These are phyloP conservation scores for Cariama cristata DNA, from an alignment of 2,113 vertebrate species.

Conservation along the genomic window DNA sequence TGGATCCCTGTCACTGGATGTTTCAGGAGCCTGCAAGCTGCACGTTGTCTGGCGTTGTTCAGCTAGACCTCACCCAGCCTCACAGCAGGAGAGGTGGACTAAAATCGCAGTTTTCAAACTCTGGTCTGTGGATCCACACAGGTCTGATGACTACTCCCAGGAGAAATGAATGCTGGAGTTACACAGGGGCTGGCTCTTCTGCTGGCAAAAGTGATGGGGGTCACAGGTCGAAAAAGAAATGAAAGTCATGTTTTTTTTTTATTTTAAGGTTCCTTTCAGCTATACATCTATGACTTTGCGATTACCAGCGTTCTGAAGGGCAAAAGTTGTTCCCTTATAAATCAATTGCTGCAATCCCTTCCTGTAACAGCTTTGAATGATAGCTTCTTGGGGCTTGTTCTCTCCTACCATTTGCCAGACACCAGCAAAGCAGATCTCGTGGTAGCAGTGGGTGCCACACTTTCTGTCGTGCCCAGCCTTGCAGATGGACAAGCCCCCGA, in stretches of 20 bases:
- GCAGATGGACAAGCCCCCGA: not conserved
- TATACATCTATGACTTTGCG: not conserved
- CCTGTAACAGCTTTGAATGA: not conserved
- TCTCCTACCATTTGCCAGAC: not conserved
- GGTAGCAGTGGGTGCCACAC: not conserved
- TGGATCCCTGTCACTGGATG: not conserved
- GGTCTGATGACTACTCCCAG: not conserved
- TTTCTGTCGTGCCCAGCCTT: not conserved
- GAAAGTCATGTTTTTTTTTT: not conserved
- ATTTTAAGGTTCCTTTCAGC: not conserved
- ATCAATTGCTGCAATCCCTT: not conserved
- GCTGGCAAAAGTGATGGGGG: not conserved
- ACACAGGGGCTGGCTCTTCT: not conserved
- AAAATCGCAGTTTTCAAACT: not conserved
- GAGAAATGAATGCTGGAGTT: not conserved
- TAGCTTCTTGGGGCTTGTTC: not conserved
- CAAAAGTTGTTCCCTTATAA: not conserved
- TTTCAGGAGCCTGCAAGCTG: not conserved
- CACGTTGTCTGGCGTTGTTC: not conserved
- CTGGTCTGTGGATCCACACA: not conserved
- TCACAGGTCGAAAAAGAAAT: not conserved
- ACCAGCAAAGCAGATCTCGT: not conserved
- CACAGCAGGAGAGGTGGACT: not conserved
- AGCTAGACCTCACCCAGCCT: not conserved
- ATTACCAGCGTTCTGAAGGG: not conserved